Base-by-base conservation (phyloP, 2,888 invertebrate genomes). In the Bruchidius siliquastri region DNA sequence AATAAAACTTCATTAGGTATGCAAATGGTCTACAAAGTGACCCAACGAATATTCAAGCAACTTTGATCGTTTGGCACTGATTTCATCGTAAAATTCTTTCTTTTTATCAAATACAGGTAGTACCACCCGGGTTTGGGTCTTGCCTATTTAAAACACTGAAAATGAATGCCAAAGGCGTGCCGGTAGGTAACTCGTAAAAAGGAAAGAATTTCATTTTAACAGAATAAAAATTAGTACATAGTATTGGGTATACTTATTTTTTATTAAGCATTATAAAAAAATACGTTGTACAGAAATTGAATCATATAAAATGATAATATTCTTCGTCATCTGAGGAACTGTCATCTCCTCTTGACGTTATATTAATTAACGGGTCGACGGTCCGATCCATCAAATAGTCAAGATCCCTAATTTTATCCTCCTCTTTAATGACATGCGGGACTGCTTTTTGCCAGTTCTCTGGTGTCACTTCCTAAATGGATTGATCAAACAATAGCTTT, bases 241-340 rank as follows among this genome's bases (percentile, higher is more conserved):
- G 67, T 67, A 67, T 21, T 20, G 4, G 21, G n/a, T 67, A 67
- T 10, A 3, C 67, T 67, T 67, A 67, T 67, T 67, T 26, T 67
- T 10, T 67, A 67, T 67, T 67, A 67, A 67, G 10, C 67, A 67
- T 67, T n/a, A n/a, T 6, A 2, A 67, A 67, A 67, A 67, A 67
- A 67, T 67, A 67, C 10, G 10, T 67, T 67, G 10, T 67, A 67
- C 67, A 67, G n/a, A 67, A 67, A 67, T 67, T 6, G 10, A 67
- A 67, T 67, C 3, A 67, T 67, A 67, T 4, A 67, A 67, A 67
- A 67, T 67, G 3, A 67, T 67, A 67, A 67, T 67, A 67, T 6
- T 67, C 67, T n/a, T 67, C 67, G 67, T 67, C 67, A 67, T 67
- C 67, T 67, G 67, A 67, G 67, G 67, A 67, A 67, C 67, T 67